phyloP scores from a whole-genome alignment of 2,888 invertebrate species.

The Zygogramma bicolorata region DNA sequence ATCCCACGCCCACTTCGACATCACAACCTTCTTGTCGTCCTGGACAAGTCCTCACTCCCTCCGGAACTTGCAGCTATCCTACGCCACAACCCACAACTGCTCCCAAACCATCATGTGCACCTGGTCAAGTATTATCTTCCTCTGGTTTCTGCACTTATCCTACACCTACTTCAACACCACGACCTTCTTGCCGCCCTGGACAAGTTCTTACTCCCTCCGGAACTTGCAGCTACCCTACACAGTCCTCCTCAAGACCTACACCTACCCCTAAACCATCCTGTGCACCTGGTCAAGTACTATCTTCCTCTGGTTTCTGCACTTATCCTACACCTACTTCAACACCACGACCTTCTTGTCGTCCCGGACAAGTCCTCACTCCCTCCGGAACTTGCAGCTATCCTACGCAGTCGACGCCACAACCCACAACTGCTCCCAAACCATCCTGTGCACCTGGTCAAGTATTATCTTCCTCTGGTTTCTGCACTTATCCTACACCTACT shows the following conservation, averaged over 20 bases:
- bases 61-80: no score
- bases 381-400: constrained; percentile 44
- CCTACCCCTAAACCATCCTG: constrained; percentile 8
- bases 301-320: constrained; percentile 1
- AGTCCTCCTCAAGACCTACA: not conserved
- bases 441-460: constrained; percentile 9
- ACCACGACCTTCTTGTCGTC: not conserved
- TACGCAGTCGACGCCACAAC: not conserved
- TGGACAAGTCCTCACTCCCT: no score
- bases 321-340: constrained; percentile 22
- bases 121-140: constrained; percentile 15
- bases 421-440: not conserved
- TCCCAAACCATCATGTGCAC: constrained; percentile 18
- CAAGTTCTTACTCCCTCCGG: constrained; percentile 45
- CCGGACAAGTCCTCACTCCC: constrained; percentile 35
- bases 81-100: constrained; percentile 22
- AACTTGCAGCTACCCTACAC: constrained; percentile 39
- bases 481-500: not conserved
- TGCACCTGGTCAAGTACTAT: constrained; percentile 25
- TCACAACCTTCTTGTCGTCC: no score
- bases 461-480: constrained; percentile 20
- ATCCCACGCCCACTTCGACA: no score
- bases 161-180: constrained; percentile 17
- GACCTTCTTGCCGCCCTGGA: constrained; percentile 38
- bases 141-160: constrained; percentile 35